A percentile compares a stretch with the other conserved stretches of the same genome.
Evolutionary conservation across 2,888 invertebrate species (phyloP).

Genomic region (Nezara viridula): DNA sequence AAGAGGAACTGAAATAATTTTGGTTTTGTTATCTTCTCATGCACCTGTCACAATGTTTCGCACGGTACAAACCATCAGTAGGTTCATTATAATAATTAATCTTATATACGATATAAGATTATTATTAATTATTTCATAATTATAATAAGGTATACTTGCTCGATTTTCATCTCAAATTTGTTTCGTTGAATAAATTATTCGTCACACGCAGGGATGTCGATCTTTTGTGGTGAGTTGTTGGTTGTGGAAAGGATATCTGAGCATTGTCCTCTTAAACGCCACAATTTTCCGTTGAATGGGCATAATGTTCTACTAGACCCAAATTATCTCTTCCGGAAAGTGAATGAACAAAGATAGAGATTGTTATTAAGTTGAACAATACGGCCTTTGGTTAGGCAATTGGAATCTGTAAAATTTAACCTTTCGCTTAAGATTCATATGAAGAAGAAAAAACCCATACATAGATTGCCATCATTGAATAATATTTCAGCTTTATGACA

Average conservation of each 20-base stretch:
- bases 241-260: not conserved
- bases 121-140: no score
- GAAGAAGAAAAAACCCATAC: no score
- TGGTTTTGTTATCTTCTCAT: no score
- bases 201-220: not conserved
- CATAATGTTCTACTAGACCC: not conserved
- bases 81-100: no score
- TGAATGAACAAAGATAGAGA: not conserved
- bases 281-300: not conserved
- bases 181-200: not conserved
- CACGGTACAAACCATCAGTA: no score
- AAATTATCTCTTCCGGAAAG: not conserved
- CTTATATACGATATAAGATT: no score
- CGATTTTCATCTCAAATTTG: not conserved
- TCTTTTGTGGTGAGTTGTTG: not conserved
- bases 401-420: not conserved
- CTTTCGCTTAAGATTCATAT: not conserved
- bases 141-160: not conserved
- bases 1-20: no score
- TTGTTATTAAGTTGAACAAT: not conserved
- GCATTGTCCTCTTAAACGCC: not conserved
- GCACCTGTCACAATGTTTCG: no score
- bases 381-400: not conserved
- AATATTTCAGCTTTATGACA: no score
- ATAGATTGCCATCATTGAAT: no score